phyloP scores from a whole-genome alignment of 1,140 invertebrate genomes.

The Tetramorium parvispinum region DNA sequence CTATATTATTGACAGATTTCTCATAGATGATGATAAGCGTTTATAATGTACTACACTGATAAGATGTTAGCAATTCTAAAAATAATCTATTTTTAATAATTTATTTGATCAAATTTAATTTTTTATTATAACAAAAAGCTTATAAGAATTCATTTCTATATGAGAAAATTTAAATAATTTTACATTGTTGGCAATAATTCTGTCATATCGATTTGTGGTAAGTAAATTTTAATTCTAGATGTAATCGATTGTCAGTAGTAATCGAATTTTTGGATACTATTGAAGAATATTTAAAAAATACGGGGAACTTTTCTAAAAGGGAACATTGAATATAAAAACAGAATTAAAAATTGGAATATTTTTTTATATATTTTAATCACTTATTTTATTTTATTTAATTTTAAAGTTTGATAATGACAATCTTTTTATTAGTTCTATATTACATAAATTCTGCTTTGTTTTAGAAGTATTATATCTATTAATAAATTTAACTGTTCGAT shows the following conservation, averaged over 20 bases:
- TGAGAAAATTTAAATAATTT: background rate
- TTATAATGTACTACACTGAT: background rate
- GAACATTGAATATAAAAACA: background rate
- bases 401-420: background rate
- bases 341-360: background rate
- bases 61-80: background rate
- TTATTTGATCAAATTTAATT: background rate
- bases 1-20: slow-evolving; percentile 9
- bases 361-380: background rate
- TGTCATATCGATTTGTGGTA: slow-evolving; percentile 28
- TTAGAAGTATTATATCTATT: background rate
- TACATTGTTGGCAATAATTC: background rate
- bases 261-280: background rate
- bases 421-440: background rate
- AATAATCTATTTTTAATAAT: background rate
- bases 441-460: background rate
- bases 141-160: background rate
- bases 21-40: background rate
- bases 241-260: slow-evolving; percentile 20
- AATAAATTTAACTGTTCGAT: background rate
- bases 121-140: background rate
- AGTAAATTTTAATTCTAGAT: background rate
- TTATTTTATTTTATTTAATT: background rate
- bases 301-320: background rate
- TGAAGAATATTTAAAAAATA: background rate